Evolutionary conservation across 2,888 invertebrate genomes (phyloP), one percentile per base, ranked within the genome.

Genomic region (Stratiomys singularior): DNA sequence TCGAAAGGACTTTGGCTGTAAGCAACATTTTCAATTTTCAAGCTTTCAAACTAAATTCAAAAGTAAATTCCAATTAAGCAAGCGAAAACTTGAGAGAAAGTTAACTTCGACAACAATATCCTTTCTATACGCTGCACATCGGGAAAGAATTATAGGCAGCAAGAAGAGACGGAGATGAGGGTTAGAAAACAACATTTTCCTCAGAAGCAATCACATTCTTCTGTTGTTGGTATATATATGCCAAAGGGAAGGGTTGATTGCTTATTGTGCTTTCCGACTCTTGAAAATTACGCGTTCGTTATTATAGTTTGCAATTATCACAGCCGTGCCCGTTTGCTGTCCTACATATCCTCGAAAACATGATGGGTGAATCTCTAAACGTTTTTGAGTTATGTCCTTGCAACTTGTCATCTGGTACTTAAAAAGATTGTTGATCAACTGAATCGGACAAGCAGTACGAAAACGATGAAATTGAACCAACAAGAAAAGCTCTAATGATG

Each of bases 61-160:
- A 64, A 64, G 64, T 64, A 64, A 64, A 64, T 64, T 64, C 64
- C 64, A 64, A 64, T 64, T 64, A 64, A 64, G 64, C n/a, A n/a
- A 28, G 60, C 23, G 60, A 18, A 60, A 25, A 25, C 25, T 60
- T 60, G 23, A 25, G 18, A 60, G 11, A 4, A 21, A 60, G 11
- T 4, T 7, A 60, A 25, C 27, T 23, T 60, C 25, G 60, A 25
- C 13, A n/a, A 23, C 21, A 18, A 18, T 25, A 25, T 64, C 64
- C 64, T 64, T 60, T 60, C 52, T 52, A 52, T 52, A 3, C 52
- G 18, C 5, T 37, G 37, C 4, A 52, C 4, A 52, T 18, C 37
- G 37, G 37, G 5, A 37, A 37, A 9, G 9, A 37, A 37, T 37
- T 37, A 37, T 37, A 37, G 37, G 9, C 9, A 37, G 37, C 37